Evolutionary conservation across 2,113 vertebrate species (phyloP).

Genomic region (Desmodus rotundus): DNA sequence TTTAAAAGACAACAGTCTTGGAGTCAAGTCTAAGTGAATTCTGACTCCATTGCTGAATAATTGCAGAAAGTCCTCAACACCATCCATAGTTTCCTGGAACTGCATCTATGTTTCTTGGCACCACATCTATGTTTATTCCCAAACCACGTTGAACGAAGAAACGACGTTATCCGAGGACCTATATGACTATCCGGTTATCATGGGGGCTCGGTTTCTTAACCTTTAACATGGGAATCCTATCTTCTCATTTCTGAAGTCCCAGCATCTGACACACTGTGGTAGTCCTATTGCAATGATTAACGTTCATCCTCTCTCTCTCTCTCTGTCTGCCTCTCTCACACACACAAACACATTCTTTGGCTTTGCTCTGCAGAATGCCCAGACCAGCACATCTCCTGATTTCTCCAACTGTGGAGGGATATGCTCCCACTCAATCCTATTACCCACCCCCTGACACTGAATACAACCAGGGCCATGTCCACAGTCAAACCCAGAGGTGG

Average conservation of each 20-base stretch:
- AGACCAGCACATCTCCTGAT: not conserved
- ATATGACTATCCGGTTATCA: not conserved
- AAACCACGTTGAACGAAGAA: not conserved
- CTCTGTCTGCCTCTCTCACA: no score
- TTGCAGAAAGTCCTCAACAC: not conserved
- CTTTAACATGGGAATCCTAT: not conserved
- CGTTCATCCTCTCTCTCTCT: no score
- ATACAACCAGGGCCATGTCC: not conserved
- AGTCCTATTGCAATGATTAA: not conserved
- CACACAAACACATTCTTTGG: not conserved
- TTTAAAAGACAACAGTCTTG: rapidly evolving
- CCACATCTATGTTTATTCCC: no score
- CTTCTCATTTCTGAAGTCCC: not conserved
- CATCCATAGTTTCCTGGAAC: not conserved
- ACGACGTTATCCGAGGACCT: no score
- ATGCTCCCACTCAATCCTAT: not conserved
- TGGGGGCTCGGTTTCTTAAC: not conserved
- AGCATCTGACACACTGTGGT: no score
- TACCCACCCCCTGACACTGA: not conserved
- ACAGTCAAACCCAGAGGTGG: not conserved
- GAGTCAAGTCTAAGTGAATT: not conserved
- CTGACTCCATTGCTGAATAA: not conserved
- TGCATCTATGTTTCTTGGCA: no score
- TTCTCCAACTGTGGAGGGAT: not conserved
- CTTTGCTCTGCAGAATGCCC: not conserved